These are phyloP conservation scores for Sinocyclocheilus anshuiensis DNA, from an alignment of 2,113 vertebrate species.

Conservation along the genomic window DNA sequence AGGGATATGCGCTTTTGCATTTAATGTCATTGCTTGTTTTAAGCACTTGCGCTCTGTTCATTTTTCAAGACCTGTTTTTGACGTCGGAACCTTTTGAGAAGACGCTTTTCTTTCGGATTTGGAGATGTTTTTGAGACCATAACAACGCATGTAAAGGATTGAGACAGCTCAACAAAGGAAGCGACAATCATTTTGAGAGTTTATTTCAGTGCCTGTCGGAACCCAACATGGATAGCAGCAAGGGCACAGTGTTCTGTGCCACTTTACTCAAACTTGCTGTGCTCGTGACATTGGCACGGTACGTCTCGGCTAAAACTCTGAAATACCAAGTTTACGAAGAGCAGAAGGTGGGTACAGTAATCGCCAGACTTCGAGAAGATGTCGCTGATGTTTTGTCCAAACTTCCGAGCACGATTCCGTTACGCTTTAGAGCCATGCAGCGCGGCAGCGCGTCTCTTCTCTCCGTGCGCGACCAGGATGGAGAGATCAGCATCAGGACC, in stretches of 20 bases:
- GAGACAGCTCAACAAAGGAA: constrained; percentile 24
- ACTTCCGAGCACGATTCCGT: constrained; percentile 84
- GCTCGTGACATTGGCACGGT: constrained; percentile 68
- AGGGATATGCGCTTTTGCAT: neutral
- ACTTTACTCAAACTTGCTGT: constrained; percentile 67
- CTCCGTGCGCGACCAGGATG: constrained; percentile 87
- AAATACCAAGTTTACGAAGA: constrained; percentile 95
- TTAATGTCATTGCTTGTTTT: neutral
- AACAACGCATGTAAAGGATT: constrained; percentile 26
- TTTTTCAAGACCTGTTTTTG: neutral
- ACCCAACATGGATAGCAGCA: constrained; percentile 41
- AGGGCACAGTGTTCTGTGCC: constrained; percentile 54
- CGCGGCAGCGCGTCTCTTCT: constrained; percentile 84
- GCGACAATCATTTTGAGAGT: constrained; percentile 33
- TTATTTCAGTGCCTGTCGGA: constrained; percentile 21
- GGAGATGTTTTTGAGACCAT: constrained; percentile 29
- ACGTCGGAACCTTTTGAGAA: neutral
- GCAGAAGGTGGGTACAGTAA: constrained; percentile 88
- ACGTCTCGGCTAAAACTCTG: constrained; percentile 81
- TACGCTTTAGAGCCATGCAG: constrained; percentile 93
- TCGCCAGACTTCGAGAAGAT: constrained; percentile 89
- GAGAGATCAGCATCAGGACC: constrained; percentile 91
- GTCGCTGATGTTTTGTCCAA: constrained; percentile 86
- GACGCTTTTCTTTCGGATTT: constrained; percentile 55
- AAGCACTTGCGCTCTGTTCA: neutral